Conservation (phyloP, 2,113 vertebrate genomes). For the Oryzias melastigma region DNA sequence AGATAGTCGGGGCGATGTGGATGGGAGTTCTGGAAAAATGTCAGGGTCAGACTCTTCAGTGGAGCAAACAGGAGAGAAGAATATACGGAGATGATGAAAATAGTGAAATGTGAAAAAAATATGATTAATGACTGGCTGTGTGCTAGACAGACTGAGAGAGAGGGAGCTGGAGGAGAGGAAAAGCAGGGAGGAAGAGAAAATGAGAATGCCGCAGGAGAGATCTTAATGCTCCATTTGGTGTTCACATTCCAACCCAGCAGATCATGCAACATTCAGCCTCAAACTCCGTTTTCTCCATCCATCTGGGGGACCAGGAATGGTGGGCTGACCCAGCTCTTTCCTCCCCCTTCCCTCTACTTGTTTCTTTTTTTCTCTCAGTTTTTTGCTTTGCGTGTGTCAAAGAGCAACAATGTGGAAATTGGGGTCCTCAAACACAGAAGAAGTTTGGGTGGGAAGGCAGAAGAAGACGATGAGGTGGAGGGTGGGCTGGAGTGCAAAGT, state of each 20-base stretch:
- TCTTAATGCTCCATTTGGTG: constrained; percentile 67
- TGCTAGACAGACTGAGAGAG: constrained; percentile 29
- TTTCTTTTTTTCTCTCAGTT: not conserved
- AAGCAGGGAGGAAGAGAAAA: constrained; percentile 20
- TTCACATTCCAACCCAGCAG: constrained; percentile 69
- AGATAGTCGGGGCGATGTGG: constrained; percentile 13
- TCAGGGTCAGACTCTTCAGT: constrained; percentile 28
- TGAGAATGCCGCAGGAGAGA: constrained; percentile 59
- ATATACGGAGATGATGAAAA: constrained; percentile 31
- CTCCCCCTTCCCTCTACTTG: constrained; percentile 8
- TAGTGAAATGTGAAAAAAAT: constrained; percentile 20
- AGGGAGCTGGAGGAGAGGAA: constrained; percentile 11
- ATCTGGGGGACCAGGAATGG: constrained; percentile 34
- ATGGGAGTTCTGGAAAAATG: constrained; percentile 44
- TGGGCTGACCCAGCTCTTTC: not conserved
- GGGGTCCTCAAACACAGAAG: constrained; percentile 34
- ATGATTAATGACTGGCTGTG: constrained; percentile 50
- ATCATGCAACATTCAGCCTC: constrained; percentile 54
- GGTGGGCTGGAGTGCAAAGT: constrained; percentile 56
- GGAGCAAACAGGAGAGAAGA: constrained; percentile 34
- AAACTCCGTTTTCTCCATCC: constrained; percentile 44
- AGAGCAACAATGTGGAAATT: constrained; percentile 56
- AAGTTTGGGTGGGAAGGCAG: constrained; percentile 40
- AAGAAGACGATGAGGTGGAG: constrained; percentile 42
- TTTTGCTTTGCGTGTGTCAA: constrained; percentile 21